Evolutionary conservation across 1,140 invertebrate genomes (phyloP), one percentile per base, ranked within the genome.

Genomic region (Aphidius gifuensis): DNA sequence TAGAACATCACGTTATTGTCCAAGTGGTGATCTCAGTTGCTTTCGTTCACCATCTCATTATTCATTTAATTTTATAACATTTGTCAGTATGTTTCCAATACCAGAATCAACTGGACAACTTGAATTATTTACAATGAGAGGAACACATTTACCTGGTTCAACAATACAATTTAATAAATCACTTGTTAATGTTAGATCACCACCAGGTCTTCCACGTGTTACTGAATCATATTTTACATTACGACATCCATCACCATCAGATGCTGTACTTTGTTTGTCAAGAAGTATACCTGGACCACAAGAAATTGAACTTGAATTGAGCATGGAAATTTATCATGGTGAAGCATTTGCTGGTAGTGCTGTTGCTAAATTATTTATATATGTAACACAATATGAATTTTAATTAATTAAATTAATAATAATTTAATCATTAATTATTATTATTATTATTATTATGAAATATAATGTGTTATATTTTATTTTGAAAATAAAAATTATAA

Each of bases 21-120:
- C 81, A 9, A 75, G 85, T 3, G 82, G 85, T 32, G 91, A 94
- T 67, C 73, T 80, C 43, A 81, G 84, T 59, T 96, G 94, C 68
- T 81, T 90, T 8, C 86, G 85, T 6, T 85, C 87, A 68, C 93
- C 94, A 0, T 86, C 92, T 16, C 89, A 90, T 56, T 91, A 90
- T 71, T 94, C 92, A 5, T 95, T 89, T 82, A 96, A 96, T 79
- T 97, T 92, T 76, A 90, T 97, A 64, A 92, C 92, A 0, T 90
- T 97, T 67, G 88, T 92, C 0, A 91, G 92, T 55, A 92, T 93
- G 74, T 79, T 95, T 16, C 87, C 87, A 38, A 84, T 96, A 6
- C 87, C 92, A 0, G 23, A 3, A 32, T 71, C 80, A 3, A 80
- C 76, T 63, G 89, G 86, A 5, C 83, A 85, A 66, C 80, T 92